These are phyloP conservation scores for Cyclina sinensis DNA, from an alignment of 1,140 invertebrate genomes.

Conservation along the genomic window DNA sequence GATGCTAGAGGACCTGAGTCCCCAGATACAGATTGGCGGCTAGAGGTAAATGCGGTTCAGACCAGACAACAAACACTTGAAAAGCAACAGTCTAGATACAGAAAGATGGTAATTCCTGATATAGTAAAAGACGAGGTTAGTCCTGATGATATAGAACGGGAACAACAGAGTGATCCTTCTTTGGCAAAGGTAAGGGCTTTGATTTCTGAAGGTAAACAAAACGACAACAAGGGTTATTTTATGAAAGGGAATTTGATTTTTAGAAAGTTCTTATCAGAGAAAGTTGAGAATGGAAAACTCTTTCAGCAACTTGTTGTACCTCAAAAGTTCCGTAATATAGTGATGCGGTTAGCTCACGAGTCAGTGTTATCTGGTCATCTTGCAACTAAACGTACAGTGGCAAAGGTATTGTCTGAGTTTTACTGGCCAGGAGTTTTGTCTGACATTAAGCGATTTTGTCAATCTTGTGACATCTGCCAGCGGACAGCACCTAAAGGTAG, in stretches of 20 bases:
- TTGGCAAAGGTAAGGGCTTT: not conserved
- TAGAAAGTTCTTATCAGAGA: not conserved
- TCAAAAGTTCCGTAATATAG: not conserved
- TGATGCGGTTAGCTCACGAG: constrained; percentile 53
- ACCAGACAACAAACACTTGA: not conserved
- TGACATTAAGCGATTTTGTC: constrained; percentile 45
- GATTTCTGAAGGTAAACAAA: not conserved
- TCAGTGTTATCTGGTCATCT: constrained; percentile 38
- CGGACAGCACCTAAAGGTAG: too few relatives aligned
- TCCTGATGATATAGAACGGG: constrained; percentile 6
- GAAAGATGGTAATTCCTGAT: not conserved
- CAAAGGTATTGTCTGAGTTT: constrained; percentile 28
- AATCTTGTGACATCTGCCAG: too few relatives aligned
- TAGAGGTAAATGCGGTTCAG: not conserved
- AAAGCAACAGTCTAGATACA: not conserved
- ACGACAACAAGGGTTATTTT: not conserved
- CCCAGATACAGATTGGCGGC: not conserved
- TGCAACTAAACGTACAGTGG: not conserved
- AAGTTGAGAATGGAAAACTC: not conserved
- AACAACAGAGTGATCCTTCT: not conserved
- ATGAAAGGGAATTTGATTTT: constrained; percentile 3
- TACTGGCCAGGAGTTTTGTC: constrained; percentile 55
- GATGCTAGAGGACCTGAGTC: constrained; percentile 31
- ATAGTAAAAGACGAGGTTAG: not conserved
- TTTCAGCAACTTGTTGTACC: constrained; percentile 33